A percentile compares a stretch with the other conserved stretches of the same genome.
phyloP scores from a whole-genome alignment of 2,797 vertebrate genomes.

The Otus scops region DNA sequence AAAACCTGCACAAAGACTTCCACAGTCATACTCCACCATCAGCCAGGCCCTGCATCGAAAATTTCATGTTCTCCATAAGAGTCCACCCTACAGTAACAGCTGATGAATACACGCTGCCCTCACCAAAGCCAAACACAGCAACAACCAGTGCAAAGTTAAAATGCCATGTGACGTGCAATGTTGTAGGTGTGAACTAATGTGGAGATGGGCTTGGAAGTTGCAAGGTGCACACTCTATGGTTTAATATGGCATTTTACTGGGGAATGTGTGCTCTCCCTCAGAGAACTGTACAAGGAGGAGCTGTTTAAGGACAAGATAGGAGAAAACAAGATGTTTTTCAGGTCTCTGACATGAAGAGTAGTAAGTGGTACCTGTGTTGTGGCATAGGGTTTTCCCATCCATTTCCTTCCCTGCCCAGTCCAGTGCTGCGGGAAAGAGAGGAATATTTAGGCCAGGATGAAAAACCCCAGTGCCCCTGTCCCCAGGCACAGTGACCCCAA shows the following conservation, averaged over 20 bases:
- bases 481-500: not conserved
- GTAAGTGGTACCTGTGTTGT: not conserved
- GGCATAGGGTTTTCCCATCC: not conserved
- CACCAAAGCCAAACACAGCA: not conserved
- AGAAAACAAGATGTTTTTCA: not conserved
- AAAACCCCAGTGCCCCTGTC: not conserved
- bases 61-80: not conserved
- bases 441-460: not conserved
- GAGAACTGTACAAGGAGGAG: not conserved
- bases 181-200: not conserved
- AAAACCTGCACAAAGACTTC: rapidly evolving
- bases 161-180: rapidly evolving
- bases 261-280: not conserved
- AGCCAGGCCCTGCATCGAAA: not conserved
- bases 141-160: not conserved
- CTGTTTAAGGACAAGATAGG: not conserved
- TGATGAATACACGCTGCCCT: not conserved
- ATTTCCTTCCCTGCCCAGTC: not conserved
- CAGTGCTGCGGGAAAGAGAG: not conserved
- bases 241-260: not conserved
- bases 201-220: not conserved
- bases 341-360: not conserved
- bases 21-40: not conserved
- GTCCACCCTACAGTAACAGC: not conserved
- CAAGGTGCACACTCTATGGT: not conserved